Base-by-base conservation (phyloP, 2,113 vertebrate genomes). In the Eupsittula cactorum region DNA sequence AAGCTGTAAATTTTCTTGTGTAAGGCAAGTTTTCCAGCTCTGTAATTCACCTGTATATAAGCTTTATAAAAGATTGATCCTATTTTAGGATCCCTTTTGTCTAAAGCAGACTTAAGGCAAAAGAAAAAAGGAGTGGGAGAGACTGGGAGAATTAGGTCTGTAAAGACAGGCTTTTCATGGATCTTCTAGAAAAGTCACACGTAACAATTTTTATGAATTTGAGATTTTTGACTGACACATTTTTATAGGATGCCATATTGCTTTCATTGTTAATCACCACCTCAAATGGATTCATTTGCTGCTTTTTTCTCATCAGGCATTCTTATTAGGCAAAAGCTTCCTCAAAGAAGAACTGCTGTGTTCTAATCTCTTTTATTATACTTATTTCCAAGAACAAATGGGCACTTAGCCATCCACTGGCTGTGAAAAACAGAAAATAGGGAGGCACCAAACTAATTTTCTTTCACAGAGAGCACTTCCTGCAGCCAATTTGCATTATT, bases 351-450 rank as follows among this genome's bases (percentile, higher is more conserved):
- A 92, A 73, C 47, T 68, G 63, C 80, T 88, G 60, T 86, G 62
- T 76, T 96, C 44, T 75, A 92, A 88, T 47, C 74, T 93, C 47
- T 96, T 95, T 75, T 83, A 59, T 94, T 80, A 92, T 62, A 76
- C 62, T 83, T 81, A 91, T 84, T 93, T 86, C 62, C 80, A 91
- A 94, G 86, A 86, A 90, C 82, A 95, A 96, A 90, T 49, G 57
- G 62, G 83, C 80, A 86, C 77, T 94, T 94, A 94, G 73, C 47
- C 80, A 35, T 84, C 25, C 52, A 57, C 93, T 79, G 44, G 35
- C 80, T 93, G 52, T 82, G 86, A 92, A 93, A 95, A 90, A 62
- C 50, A 68, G 60, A 86, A 94, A 92, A 92, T 71, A 52, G 27
- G 78, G 73, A 96, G 64, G 69, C 47, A 94, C 13, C 13, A 81